phyloP scores from a whole-genome alignment of 2,888 invertebrate genomes.

The Drosophila hawaiiensis region DNA sequence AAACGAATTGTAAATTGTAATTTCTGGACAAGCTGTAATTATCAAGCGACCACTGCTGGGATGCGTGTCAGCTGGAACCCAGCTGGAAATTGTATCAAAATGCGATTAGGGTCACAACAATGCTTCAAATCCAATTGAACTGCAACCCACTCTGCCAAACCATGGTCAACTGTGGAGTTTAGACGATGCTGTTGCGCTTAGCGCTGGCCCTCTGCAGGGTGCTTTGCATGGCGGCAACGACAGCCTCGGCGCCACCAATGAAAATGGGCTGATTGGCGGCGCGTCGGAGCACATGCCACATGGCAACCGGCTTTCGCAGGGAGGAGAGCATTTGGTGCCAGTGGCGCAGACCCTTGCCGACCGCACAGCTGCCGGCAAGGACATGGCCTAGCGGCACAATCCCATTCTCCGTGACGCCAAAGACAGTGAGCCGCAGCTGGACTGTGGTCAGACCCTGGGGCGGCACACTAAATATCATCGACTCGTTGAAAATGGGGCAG shows the following conservation, averaged over 20 bases:
- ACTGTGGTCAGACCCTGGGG: conserved; percentile 89
- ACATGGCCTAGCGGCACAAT: conserved; percentile 91
- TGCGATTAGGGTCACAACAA: background rate
- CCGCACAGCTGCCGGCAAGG: conserved; percentile 90
- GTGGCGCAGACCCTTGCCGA: conserved; percentile 90
- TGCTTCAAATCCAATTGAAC: background rate
- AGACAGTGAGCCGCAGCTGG: conserved; percentile 90
- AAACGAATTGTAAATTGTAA: background rate
- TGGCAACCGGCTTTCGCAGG: conserved; percentile 91
- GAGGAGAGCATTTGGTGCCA: conserved; percentile 94
- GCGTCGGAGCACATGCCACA: conserved; percentile 92
- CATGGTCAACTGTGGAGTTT: conserved; percentile 17
- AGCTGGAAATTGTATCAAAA: background rate
- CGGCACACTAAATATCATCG: conserved; percentile 93
- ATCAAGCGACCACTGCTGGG: background rate
- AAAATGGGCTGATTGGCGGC: conserved; percentile 82
- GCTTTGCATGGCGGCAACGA: conserved; percentile 82
- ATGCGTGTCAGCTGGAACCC: background rate
- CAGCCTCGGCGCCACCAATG: conserved; percentile 82
- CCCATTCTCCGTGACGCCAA: conserved; percentile 82
- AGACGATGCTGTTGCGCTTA: conserved; percentile 82
- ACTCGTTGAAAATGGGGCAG: conserved; percentile 93
- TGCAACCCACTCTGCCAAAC: background rate
- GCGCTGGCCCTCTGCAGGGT: conserved; percentile 75
- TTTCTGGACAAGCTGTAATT: background rate